Percentiles rank a stretch among this genome's conserved stretches.
These are phyloP conservation scores for Rotaria socialis DNA, from an alignment of 2,888 invertebrate genomes.

Conservation along the genomic window DNA sequence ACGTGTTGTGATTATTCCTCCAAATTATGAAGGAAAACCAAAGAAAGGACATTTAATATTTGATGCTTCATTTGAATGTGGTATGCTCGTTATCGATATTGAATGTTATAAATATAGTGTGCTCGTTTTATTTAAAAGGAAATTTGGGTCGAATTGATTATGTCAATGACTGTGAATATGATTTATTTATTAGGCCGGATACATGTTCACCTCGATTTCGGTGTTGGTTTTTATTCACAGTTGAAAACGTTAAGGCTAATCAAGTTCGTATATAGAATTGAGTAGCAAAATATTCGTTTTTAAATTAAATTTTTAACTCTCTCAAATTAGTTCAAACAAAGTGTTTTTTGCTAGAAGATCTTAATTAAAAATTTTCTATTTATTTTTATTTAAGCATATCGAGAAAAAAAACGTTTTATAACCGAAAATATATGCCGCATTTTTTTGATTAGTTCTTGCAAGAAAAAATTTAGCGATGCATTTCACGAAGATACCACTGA, in stretches of 20 bases:
- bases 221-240: conserved; percentile 96
- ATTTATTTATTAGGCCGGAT: conserved; percentile 88
- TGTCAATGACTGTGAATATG: conserved; percentile 87
- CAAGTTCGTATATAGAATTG: conserved; percentile 65
- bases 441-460: no score
- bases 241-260: conserved; percentile 85
- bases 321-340: no score
- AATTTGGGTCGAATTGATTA: conserved; percentile 91
- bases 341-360: not conserved
- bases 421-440: no score
- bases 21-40: conserved; percentile 73
- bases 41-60: conserved; percentile 92
- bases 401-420: no score
- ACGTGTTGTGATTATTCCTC: conserved; percentile 59
- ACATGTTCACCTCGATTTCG: conserved; percentile 86
- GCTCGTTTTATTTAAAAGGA: conserved; percentile 56
- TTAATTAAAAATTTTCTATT: not conserved
- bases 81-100: conserved; percentile 58
- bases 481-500: no score
- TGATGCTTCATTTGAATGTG: conserved; percentile 92
- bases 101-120: not conserved
- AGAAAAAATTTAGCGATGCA: no score
- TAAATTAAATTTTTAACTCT: no score
- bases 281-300: no score
- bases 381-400: not conserved